Conservation (phyloP, 2,797 vertebrate genomes). For the Rhincodon typus region DNA sequence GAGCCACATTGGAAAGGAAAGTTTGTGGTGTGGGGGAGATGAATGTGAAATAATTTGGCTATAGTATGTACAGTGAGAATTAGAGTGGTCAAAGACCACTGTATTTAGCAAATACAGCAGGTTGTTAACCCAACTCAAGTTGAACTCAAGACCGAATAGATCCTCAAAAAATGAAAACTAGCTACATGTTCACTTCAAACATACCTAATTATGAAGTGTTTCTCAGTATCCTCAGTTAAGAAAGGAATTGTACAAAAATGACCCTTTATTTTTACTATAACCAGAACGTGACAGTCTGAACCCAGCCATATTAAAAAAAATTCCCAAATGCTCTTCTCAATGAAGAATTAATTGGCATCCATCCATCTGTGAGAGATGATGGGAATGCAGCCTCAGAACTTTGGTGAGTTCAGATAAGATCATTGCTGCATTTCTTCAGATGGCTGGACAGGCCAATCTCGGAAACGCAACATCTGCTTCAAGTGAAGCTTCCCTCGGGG, state of each 20-base stretch:
- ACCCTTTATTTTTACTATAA: not conserved
- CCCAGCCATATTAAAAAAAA: not conserved
- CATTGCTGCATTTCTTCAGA: too few relatives aligned
- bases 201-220: not conserved
- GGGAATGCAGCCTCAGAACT: too few relatives aligned
- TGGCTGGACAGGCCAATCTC: too few relatives aligned
- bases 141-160: not conserved
- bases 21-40: not conserved
- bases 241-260: not conserved
- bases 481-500: too few relatives aligned
- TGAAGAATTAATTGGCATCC: not conserved
- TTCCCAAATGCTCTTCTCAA: not conserved
- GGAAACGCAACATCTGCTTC: too few relatives aligned
- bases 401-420: too few relatives aligned
- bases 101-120: not conserved
- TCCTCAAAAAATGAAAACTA: not conserved
- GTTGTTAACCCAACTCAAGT: not conserved
- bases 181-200: not conserved
- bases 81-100: not conserved
- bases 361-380: too few relatives aligned
- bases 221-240: not conserved
- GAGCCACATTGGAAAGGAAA: not conserved
- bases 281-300: not conserved
- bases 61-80: not conserved
- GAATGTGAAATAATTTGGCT: not conserved